Conservation (phyloP, 2,797 vertebrate species). For the Sebastes iracundus region DNA sequence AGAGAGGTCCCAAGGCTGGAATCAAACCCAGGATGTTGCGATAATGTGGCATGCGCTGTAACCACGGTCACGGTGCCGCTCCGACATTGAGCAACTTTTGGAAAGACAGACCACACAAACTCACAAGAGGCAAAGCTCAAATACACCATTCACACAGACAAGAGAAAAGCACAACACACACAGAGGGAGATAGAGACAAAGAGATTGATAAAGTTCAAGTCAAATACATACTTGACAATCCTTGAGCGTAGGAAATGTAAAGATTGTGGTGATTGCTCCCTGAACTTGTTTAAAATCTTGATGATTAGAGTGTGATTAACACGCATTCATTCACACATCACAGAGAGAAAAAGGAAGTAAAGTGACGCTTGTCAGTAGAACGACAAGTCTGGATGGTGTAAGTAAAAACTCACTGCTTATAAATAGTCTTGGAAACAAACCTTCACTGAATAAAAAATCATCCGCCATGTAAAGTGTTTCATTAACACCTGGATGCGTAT, state of each 20-base stretch:
- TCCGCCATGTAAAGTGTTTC: conserved; percentile 26
- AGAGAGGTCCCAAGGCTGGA: no score
- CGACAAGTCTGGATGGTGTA: background rate
- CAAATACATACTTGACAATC: background rate
- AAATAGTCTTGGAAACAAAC: background rate
- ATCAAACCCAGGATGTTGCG: no score
- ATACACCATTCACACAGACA: no score
- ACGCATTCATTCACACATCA: background rate
- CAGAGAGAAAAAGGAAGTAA: background rate
- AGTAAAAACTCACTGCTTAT: background rate
- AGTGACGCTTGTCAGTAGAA: background rate
- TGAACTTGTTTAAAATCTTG: background rate
- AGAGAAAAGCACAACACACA: background rate
- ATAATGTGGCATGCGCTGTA: no score
- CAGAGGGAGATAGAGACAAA: background rate
- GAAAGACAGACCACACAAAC: background rate
- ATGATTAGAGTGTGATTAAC: background rate
- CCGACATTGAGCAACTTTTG: background rate
- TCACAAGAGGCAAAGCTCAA: no score
- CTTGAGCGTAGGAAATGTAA: background rate
- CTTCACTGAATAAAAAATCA: background rate
- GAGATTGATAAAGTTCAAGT: background rate
- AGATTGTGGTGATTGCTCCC: background rate
- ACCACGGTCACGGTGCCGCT: no score
- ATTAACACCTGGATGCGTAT: conserved; percentile 42